These are phyloP conservation scores for Lagopus leucura DNA, from an alignment of 2,113 vertebrate genomes.

Conservation along the genomic window DNA sequence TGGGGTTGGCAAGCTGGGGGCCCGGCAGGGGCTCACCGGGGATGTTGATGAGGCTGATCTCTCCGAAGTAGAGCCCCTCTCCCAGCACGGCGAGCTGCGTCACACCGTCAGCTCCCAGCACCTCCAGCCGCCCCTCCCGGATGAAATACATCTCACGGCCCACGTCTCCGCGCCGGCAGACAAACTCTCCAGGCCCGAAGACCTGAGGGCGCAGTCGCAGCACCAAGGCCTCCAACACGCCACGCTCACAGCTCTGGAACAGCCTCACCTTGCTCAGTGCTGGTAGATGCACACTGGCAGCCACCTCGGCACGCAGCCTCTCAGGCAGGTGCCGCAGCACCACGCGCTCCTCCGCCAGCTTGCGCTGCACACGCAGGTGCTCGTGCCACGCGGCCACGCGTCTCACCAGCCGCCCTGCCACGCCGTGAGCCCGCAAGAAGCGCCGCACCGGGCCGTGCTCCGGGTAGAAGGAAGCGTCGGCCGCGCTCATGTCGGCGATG, in stretches of 20 bases:
- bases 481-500: constrained; percentile 81
- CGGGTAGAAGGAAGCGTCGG: constrained; percentile 86
- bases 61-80: constrained; percentile 92
- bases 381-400: constrained; percentile 88
- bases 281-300: constrained; percentile 9
- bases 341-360: constrained; percentile 85
- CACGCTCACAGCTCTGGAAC: constrained; percentile 89
- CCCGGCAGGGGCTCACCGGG: constrained; percentile 77
- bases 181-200: constrained; percentile 90
- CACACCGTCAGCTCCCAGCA: constrained; percentile 89
- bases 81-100: constrained; percentile 87
- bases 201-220: constrained; percentile 90
- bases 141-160: constrained; percentile 96
- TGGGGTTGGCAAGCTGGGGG: too few species aligned
- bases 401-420: constrained; percentile 73
- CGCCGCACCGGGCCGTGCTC: constrained; percentile 84
- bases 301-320: constrained; percentile 87
- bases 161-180: constrained; percentile 90
- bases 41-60: constrained; percentile 96
- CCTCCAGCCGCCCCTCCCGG: constrained; percentile 89
- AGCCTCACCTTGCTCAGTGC: constrained; percentile 83
- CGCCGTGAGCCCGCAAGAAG: constrained; percentile 80
- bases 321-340: constrained; percentile 83
- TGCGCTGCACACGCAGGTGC: constrained; percentile 89
- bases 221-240: constrained; percentile 90